Evolutionary conservation across 2,888 invertebrate genomes (phyloP).

Genomic region (Ferrisia virgata): DNA sequence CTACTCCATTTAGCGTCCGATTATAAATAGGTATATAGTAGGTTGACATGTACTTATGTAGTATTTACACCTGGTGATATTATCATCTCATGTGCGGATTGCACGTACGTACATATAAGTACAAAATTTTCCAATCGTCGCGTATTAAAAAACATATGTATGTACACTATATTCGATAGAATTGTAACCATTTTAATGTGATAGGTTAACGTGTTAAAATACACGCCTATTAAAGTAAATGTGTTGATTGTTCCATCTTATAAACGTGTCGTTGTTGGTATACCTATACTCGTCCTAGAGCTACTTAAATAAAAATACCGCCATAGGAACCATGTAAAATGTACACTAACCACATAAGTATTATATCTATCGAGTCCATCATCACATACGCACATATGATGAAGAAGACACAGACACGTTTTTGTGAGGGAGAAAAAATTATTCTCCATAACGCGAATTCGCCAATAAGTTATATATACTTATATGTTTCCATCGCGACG

Average conservation of each 20-base stretch:
- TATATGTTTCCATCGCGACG: not conserved
- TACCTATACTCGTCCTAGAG: too few species aligned
- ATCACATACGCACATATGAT: not conserved
- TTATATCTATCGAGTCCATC: not conserved
- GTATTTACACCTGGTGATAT: not conserved
- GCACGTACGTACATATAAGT: not conserved
- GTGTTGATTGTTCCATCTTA: not conserved
- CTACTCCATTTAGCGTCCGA: constrained; percentile 21
- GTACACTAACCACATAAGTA: too few species aligned
- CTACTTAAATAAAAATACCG: not conserved
- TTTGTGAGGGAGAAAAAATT: not conserved
- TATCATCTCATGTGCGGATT: constrained; percentile 1
- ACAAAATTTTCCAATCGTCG: not conserved
- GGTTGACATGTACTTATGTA: not conserved
- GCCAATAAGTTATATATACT: too few species aligned
- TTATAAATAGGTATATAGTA: too few species aligned
- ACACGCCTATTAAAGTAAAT: constrained; percentile 11
- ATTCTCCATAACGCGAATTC: not conserved
- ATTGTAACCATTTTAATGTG: not conserved
- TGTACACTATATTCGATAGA: not conserved
- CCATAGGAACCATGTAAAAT: not conserved
- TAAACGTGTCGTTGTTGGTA: not conserved
- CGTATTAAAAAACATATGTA: not conserved
- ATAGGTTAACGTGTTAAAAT: constrained; percentile 27
- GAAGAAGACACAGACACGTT: not conserved